Conservation (phyloP, 2,113 vertebrate genomes). For the Capreolus pygargus region DNA sequence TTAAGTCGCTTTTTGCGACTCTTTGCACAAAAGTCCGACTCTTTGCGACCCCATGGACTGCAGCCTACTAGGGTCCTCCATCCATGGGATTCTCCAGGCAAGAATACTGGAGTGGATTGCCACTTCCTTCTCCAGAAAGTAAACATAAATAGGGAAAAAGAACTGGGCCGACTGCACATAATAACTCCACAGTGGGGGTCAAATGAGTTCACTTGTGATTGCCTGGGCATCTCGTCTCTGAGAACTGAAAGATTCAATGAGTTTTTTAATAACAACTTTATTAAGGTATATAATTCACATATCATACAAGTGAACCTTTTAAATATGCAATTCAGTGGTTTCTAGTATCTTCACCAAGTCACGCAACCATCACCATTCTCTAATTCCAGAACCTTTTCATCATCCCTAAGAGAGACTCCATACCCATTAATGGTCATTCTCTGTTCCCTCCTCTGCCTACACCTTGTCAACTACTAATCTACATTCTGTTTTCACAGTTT, state of each 20-base stretch:
- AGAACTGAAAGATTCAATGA: background rate
- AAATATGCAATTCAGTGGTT: background rate
- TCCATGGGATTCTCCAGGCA: too few relatives aligned
- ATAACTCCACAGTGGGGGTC: fast-evolving
- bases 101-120: too few relatives aligned
- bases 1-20: too few relatives aligned
- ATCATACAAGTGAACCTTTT: background rate
- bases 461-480: background rate
- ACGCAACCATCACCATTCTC: background rate
- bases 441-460: background rate
- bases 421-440: background rate
- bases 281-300: background rate
- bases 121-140: background rate
- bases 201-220: background rate
- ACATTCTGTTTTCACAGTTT: background rate
- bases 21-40: too few relatives aligned
- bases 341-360: background rate
- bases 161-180: fast-evolving
- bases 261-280: background rate
- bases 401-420: background rate
- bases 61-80: too few relatives aligned
- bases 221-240: background rate
- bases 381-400: background rate
- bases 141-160: fast-evolving
- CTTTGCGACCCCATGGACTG: too few relatives aligned